phyloP scores from a whole-genome alignment of 2,888 invertebrate species.

The Halictus quadricinctus region DNA sequence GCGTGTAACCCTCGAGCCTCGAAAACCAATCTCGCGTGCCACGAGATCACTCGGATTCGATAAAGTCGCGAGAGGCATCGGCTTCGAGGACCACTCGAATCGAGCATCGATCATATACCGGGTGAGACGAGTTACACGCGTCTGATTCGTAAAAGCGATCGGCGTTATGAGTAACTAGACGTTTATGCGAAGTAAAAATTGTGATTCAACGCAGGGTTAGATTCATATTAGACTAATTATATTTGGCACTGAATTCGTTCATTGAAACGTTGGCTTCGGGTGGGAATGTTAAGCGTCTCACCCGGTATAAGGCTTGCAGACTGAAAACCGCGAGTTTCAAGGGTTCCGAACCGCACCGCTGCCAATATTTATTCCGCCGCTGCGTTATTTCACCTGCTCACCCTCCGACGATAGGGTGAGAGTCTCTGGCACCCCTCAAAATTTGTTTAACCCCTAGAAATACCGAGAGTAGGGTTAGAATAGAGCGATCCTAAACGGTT shows the following conservation, averaged over 20 bases:
- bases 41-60: constrained; percentile 17
- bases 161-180: too few species aligned
- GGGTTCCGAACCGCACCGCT: neutral
- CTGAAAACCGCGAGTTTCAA: neutral
- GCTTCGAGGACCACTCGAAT: constrained; percentile 42
- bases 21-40: neutral
- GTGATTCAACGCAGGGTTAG: too few species aligned
- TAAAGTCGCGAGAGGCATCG: constrained; percentile 32
- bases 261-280: too few species aligned
- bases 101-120: constrained; percentile 34
- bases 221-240: too few species aligned
- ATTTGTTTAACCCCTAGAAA: neutral
- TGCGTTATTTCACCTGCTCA: constrained; percentile 2
- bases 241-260: too few species aligned
- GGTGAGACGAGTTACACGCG: neutral
- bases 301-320: constrained; percentile 4
- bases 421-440: neutral
- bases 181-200: too few species aligned
- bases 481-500: neutral
- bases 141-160: too few species aligned
- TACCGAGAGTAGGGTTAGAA: neutral
- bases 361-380: neutral
- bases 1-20: neutral
- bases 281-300: neutral
- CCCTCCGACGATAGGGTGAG: neutral